Conservation (phyloP, 2,888 invertebrate species). For the Plutella xylostella region DNA sequence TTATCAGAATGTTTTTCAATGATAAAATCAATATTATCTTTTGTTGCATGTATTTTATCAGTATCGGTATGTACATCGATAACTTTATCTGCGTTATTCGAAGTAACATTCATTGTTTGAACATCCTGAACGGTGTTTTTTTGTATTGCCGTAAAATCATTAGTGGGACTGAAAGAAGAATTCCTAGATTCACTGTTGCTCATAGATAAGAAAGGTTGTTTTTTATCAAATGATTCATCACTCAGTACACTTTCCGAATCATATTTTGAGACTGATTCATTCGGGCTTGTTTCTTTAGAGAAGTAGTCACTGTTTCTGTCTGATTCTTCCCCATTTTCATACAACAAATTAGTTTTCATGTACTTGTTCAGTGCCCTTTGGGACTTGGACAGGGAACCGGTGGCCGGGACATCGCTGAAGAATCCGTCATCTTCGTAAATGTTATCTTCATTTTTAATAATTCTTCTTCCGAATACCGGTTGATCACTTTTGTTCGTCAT, state of each 20-base stretch:
- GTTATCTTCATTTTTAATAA: constrained; percentile 8
- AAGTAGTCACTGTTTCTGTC: constrained; percentile 46
- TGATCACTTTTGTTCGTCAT: not conserved
- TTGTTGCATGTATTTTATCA: too few relatives aligned
- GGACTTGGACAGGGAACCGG: constrained; percentile 50
- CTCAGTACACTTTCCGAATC: constrained; percentile 48
- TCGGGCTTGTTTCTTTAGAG: constrained; percentile 57
- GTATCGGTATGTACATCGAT: too few relatives aligned
- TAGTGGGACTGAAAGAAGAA: not conserved
- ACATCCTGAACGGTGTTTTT: too few relatives aligned
- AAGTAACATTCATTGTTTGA: too few relatives aligned
- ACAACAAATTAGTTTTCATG: constrained; percentile 53
- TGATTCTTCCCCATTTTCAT: constrained; percentile 32
- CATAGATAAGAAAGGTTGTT: not conserved
- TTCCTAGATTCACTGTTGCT: too few relatives aligned
- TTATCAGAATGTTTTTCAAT: not conserved
- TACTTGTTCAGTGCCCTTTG: constrained; percentile 53
- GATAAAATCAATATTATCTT: not conserved
- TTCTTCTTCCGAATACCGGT: not conserved
- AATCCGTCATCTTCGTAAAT: constrained; percentile 43
- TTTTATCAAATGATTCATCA: constrained; percentile 27
- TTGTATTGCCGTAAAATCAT: too few relatives aligned
- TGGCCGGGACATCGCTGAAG: constrained; percentile 45
- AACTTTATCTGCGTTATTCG: too few relatives aligned
- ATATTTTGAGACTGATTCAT: constrained; percentile 43